Base-by-base conservation (phyloP, 2,888 invertebrate genomes). In the Unio delphinus region DNA sequence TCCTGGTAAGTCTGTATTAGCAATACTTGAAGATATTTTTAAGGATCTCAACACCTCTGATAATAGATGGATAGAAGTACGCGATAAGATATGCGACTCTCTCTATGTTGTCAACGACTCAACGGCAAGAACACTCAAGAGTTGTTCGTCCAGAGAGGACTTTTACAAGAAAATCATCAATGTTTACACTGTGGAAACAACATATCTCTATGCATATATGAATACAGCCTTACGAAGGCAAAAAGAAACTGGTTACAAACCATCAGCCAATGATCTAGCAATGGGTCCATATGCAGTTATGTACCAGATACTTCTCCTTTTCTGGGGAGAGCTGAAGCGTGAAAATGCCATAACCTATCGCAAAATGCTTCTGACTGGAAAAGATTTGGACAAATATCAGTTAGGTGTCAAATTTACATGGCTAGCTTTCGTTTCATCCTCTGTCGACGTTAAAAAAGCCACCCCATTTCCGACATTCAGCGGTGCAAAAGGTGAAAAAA, bases 141-240 rank as follows among this genome's bases (percentile, higher is more conserved):
- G 0, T 74, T 28, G 78, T 55, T 55, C 20, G 6, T 72, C 61
- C 17, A 68, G 69, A n/a, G 30, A 70, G 18, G 62, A 66, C 0
- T 80, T 80, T 55, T 80, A 66, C 55, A 28, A 62, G 3, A 59
- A 65, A 4, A 68, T 78, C 17, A 67, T 80, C 4, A 66, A 70
- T 15, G 67, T 69, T 1, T 80, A 80, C 68, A 76, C 80, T 3
- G 61, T 69, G 8, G 80, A 80, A 61, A 62, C 61, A 57, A 76
- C 72, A 15, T 63, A 61, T 3, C 34, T 80, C 58, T 80, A 80
- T 60, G 69, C 73, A 1, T 65, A 66, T 20, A 60, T 76, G 20
- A 80, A 80, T 55, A 76, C 74, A 4, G 80, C 80, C 1, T 63
- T 80, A n/a, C 66, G 78, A 4, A 66, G 75, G 34, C 78, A 80